These are phyloP conservation scores for Brachionus manjavacas DNA, from an alignment of 1,140 invertebrate species.

Conservation along the genomic window DNA sequence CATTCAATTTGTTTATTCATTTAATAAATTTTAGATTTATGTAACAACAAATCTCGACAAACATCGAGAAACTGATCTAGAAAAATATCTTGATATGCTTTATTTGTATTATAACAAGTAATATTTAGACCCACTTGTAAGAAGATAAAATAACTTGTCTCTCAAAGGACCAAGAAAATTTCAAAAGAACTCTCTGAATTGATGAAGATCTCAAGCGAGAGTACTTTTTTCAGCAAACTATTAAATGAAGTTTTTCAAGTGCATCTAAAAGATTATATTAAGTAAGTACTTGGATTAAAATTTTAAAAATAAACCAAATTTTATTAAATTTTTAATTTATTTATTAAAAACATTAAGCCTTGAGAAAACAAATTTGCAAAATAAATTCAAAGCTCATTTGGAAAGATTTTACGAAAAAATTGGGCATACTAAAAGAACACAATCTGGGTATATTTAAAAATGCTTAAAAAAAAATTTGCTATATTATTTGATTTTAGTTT, in stretches of 20 bases:
- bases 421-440: slow-evolving; percentile 31
- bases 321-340: neutral
- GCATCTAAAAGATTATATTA: slow-evolving; percentile 72
- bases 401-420: slow-evolving; percentile 38
- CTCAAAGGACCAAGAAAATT: slow-evolving; percentile 65
- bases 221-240: slow-evolving; percentile 71
- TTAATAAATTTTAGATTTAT: slow-evolving; percentile 32
- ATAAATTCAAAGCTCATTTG: slow-evolving; percentile 24
- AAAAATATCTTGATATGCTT: slow-evolving; percentile 79
- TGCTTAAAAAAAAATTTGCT: neutral
- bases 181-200: slow-evolving; percentile 68
- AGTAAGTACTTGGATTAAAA: slow-evolving; percentile 57
- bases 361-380: slow-evolving; percentile 7
- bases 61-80: slow-evolving; percentile 44
- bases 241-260: slow-evolving; percentile 76
- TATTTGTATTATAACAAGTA: slow-evolving; percentile 79
- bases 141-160: neutral
- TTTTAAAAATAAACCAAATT: neutral
- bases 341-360: neutral
- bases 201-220: slow-evolving; percentile 71
- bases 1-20: neutral
- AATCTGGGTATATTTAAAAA: neutral
- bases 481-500: neutral
- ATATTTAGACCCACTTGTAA: neutral
- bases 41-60: slow-evolving; percentile 46